Evolutionary conservation across 2,888 invertebrate genomes (phyloP).

Genomic region (Trissolcus japonicus): DNA sequence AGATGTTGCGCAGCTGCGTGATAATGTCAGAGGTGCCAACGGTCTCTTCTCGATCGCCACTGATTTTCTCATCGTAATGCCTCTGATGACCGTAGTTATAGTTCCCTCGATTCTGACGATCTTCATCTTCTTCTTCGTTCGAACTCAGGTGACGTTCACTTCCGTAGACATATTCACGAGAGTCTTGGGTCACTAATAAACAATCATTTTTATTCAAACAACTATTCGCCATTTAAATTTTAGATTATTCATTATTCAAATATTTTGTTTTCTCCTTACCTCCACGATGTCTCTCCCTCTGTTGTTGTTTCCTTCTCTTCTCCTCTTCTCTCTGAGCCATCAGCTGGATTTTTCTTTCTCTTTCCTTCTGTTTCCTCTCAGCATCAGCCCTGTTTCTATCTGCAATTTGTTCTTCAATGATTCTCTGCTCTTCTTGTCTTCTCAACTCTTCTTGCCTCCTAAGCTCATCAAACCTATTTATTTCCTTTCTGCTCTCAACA

Average conservation of each 20-base stretch:
- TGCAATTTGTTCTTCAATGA: constrained; percentile 40
- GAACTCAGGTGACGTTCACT: constrained; percentile 62
- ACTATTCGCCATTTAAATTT: too few relatives aligned
- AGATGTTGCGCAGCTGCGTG: constrained; percentile 61
- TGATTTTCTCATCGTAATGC: constrained; percentile 56
- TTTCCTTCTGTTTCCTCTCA: constrained; percentile 30
- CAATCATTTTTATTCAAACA: neutral
- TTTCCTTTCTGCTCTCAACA: constrained; percentile 23
- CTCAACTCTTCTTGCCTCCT: constrained; percentile 11
- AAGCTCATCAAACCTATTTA: constrained; percentile 34
- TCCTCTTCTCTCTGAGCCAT: constrained; percentile 39
- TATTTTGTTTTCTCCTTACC: constrained; percentile 7
- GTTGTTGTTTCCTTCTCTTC: constrained; percentile 25
- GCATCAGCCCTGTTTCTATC: constrained; percentile 44
- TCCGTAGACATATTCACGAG: constrained; percentile 62
- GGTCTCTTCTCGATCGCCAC: constrained; percentile 66
- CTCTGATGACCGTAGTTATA: constrained; percentile 31
- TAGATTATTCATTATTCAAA: too few relatives aligned
- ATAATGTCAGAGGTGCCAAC: constrained; percentile 61
- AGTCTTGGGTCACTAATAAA: constrained; percentile 24
- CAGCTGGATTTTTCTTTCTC: constrained; percentile 23
- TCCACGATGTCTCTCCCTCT: constrained; percentile 37
- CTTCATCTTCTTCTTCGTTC: constrained; percentile 27
- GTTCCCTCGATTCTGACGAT: constrained; percentile 21
- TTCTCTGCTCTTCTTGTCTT: constrained; percentile 22